Conservation (phyloP, 2,797 vertebrate genomes). For the Manis javanica region DNA sequence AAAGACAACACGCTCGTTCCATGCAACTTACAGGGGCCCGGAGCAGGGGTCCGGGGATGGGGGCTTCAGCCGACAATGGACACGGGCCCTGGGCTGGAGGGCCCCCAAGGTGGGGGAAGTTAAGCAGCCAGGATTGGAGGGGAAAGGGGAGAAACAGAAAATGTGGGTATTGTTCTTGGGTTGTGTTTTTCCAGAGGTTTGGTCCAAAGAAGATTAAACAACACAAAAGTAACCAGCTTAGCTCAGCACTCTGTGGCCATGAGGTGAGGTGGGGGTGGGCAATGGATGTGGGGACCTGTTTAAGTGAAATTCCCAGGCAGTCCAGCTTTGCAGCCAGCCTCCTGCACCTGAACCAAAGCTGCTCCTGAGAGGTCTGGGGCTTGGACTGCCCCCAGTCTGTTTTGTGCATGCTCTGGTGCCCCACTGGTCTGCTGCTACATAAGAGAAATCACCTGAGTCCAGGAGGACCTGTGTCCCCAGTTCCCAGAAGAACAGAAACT, state of each 20-base stretch:
- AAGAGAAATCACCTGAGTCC: background rate
- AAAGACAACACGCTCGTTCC: constrained; percentile 86
- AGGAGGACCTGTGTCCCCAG: background rate
- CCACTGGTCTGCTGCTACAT: background rate
- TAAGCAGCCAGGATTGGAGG: constrained; percentile 83
- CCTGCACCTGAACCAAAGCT: constrained; percentile 27
- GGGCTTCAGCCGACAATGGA: constrained; percentile 82
- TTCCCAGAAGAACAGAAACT: background rate
- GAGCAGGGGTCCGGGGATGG: constrained; percentile 83
- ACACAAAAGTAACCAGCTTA: constrained; percentile 24
- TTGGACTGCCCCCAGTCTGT: background rate
- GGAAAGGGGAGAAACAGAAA: constrained; percentile 82
- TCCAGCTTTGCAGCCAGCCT: background rate
- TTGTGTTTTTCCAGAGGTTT: constrained; percentile 70
- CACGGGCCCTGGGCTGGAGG: constrained; percentile 81
- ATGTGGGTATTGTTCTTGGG: constrained; percentile 82
- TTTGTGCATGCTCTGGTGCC: background rate
- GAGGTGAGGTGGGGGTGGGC: background rate
- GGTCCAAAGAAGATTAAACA: constrained; percentile 69
- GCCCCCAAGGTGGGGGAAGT: constrained; percentile 72
- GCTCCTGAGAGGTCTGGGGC: background rate
- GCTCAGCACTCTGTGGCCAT: background rate
- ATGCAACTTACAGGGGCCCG: constrained; percentile 89
- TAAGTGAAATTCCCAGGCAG: background rate
- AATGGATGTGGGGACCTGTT: background rate